phyloP scores from a whole-genome alignment of 2,113 vertebrate species.

The Tetrax tetrax region DNA sequence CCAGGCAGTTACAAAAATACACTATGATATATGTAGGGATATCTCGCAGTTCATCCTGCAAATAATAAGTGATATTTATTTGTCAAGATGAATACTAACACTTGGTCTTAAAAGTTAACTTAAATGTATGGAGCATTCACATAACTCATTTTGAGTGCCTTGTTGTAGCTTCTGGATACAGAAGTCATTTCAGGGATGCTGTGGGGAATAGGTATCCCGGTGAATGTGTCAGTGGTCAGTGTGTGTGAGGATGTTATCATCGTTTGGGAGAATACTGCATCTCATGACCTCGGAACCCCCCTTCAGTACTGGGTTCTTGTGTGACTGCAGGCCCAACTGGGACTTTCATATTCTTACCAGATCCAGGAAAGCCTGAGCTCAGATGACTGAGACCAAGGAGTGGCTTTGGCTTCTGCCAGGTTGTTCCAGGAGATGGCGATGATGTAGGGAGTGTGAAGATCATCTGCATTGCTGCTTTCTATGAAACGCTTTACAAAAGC shows the following conservation, averaged over 20 bases:
- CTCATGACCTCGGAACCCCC: background rate
- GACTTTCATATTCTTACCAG: background rate
- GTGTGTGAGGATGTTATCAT: background rate
- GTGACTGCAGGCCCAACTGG: background rate
- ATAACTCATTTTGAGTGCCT: background rate
- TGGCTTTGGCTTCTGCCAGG: background rate
- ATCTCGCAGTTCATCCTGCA: background rate
- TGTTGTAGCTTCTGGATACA: background rate
- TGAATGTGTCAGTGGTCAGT: background rate
- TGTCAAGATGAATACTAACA: background rate
- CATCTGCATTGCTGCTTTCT: background rate
- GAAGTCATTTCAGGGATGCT: background rate
- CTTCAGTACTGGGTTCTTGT: background rate
- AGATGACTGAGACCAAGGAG: background rate
- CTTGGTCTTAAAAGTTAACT: background rate
- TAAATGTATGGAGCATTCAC: background rate
- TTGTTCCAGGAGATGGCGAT: background rate
- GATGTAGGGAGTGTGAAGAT: background rate
- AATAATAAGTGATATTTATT: background rate
- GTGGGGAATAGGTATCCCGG: background rate
- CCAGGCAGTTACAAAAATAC: background rate
- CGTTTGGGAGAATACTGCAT: background rate
- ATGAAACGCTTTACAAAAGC: background rate
- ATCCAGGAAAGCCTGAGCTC: background rate
- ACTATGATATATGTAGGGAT: background rate